Conservation (phyloP, 35 echinoderm and acorn worm species). For the Ptychodera flava region DNA sequence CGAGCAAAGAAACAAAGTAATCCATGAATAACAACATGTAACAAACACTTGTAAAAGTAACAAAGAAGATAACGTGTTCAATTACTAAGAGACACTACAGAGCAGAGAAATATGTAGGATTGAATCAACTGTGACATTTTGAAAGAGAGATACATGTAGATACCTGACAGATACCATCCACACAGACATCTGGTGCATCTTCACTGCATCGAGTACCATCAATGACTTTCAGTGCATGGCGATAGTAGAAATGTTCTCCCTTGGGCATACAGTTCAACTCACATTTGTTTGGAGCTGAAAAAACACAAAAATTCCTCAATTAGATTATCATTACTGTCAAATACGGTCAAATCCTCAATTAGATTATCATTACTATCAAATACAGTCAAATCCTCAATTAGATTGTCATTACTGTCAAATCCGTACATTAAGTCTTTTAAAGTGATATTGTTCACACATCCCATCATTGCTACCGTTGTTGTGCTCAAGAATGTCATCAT, state of each 20-base stretch:
- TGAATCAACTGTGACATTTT: too few relatives aligned
- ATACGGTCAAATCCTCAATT: neutral
- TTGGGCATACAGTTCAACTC: conserved; percentile 95
- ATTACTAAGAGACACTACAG: too few relatives aligned
- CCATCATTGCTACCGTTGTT: too few relatives aligned
- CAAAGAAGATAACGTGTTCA: too few relatives aligned
- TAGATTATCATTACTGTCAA: neutral
- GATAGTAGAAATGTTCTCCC: conserved; percentile 88
- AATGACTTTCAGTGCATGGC: conserved; percentile 46
- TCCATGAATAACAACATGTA: too few relatives aligned
- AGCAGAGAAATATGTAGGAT: too few relatives aligned
- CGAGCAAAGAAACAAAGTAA: too few relatives aligned
- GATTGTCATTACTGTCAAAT: neutral
- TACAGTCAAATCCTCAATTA: neutral
- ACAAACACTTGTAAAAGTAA: too few relatives aligned
- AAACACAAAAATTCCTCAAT: conserved; percentile 4
- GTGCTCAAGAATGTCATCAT: too few relatives aligned
- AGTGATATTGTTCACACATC: too few relatives aligned
- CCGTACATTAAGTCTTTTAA: neutral
- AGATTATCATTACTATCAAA: neutral
- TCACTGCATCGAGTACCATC: conserved; percentile 69
- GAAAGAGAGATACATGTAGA: too few relatives aligned
- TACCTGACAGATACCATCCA: conserved; percentile 65
- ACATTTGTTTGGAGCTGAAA: conserved; percentile 71
- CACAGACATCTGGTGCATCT: conserved; percentile 71